Evolutionary conservation across 2,888 invertebrate species (phyloP), one percentile per base, ranked within the genome.

Genomic region (Disparrhopalites patrizii): DNA sequence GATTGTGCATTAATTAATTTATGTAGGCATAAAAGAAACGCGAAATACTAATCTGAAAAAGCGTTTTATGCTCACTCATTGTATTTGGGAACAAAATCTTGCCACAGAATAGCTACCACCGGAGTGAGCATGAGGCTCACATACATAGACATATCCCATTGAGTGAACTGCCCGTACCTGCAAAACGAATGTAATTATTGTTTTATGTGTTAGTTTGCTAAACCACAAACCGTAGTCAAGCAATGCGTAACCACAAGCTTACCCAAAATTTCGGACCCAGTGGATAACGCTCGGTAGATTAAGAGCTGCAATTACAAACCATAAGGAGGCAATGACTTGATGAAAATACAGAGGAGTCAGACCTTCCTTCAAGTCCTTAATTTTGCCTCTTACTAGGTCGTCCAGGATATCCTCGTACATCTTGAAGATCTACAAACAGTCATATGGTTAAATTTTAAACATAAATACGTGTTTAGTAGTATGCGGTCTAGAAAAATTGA

Each of bases 231-330:
- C 18, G 50, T 8, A 50, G 18, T 18, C 20, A 8, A 52, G 20
- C 20, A 13, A 27, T 10, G 25, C n/a, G n/a, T n/a, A n/a, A n/a
- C n/a, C n/a, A 36, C 28, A 15, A 40, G 52, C 82, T 83, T 82
- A 90, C 90, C 85, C 85, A 75, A 87, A 89, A 81, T 88, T 89
- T 76, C 86, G 86, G 0, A 90, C 87, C 91, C 91, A 92, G 4
- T 89, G 87, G 47, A 91, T 78, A 18, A 87, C 83, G 47, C 86
- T 84, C 0, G 91, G 91, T 13, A 87, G 73, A 79, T 88, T 89
- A 40, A 90, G 80, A n/a, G 85, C 70, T 0, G 89, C 82, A 31
- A 86, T 82, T 18, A 85, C 77, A 61, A 85, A 77, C 84, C 89
- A 87, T 73, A 91, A 77, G 60, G 87, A 80, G 75, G 91, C 87